phyloP scores from a whole-genome alignment of 2,113 vertebrate genomes.

The Atractosteus spatula region DNA sequence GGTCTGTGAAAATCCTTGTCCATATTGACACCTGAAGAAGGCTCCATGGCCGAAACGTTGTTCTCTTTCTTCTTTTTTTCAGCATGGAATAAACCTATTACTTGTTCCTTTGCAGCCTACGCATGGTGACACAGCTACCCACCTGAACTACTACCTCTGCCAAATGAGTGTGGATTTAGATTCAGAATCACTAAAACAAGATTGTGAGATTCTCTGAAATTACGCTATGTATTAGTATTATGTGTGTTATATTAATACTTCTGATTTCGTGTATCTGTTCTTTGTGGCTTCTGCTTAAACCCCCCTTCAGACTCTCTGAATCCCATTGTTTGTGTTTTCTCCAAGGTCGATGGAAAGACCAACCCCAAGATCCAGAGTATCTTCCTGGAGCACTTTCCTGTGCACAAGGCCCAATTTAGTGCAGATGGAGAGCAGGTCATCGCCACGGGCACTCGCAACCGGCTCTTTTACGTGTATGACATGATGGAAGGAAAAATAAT shows the following conservation, averaged over 20 bases:
- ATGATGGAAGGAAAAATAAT: conserved; percentile 86
- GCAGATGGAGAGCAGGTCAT: conserved; percentile 80
- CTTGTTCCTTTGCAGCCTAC: too few species aligned
- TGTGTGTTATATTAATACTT: background rate
- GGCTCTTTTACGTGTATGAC: conserved; percentile 89
- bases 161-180: too few species aligned
- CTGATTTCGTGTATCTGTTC: background rate
- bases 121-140: too few species aligned
- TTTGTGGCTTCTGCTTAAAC: background rate
- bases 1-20: too few species aligned
- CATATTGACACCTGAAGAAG: too few species aligned
- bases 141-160: too few species aligned
- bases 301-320: background rate
- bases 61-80: too few species aligned
- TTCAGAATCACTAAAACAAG: too few species aligned
- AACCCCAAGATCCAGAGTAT: conserved; percentile 95
- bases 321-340: background rate
- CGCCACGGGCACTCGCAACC: conserved; percentile 80
- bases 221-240: too few species aligned
- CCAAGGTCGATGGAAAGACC: conserved; percentile 85
- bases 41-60: too few species aligned
- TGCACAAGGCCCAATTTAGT: conserved; percentile 82
- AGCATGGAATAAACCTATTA: too few species aligned
- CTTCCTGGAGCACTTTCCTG: conserved; percentile 83
- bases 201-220: too few species aligned